Conservation (phyloP, 1,140 invertebrate species). For the Hyles euphorbiae region DNA sequence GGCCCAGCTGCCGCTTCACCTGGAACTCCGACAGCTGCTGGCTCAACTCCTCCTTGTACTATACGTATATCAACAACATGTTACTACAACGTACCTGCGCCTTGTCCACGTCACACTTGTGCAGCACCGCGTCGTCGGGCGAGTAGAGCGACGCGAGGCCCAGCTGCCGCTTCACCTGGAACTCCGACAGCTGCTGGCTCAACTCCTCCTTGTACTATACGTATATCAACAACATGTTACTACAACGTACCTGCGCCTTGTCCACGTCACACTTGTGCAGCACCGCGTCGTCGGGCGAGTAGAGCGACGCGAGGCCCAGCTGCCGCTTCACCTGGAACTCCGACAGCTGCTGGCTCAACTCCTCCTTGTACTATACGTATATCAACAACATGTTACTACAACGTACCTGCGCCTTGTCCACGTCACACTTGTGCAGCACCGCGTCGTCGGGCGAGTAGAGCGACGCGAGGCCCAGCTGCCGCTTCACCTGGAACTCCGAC, state of each 20-base stretch:
- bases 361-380: no score
- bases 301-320: slow-evolving; percentile 92
- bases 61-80: slow-evolving; percentile 29
- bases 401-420: slow-evolving; percentile 86
- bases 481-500: no score
- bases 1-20: slow-evolving; percentile 89
- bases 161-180: slow-evolving; percentile 90
- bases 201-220: slow-evolving; percentile 91
- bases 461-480: slow-evolving; percentile 86
- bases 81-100: slow-evolving; percentile 76
- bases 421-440: slow-evolving; percentile 86
- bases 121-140: slow-evolving; percentile 87
- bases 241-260: slow-evolving; percentile 80
- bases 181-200: slow-evolving; percentile 90
- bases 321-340: slow-evolving; percentile 93
- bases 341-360: slow-evolving; percentile 86
- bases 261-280: slow-evolving; percentile 89
- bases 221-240: slow-evolving; percentile 23
- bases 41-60: slow-evolving; percentile 89
- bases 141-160: slow-evolving; percentile 94
- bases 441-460: slow-evolving; percentile 93
- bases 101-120: slow-evolving; percentile 89
- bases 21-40: slow-evolving; percentile 93
- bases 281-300: slow-evolving; percentile 89
- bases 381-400: slow-evolving; percentile 20